Conservation (phyloP, 1,140 invertebrate genomes). For the Drosophila sp. region DNA sequence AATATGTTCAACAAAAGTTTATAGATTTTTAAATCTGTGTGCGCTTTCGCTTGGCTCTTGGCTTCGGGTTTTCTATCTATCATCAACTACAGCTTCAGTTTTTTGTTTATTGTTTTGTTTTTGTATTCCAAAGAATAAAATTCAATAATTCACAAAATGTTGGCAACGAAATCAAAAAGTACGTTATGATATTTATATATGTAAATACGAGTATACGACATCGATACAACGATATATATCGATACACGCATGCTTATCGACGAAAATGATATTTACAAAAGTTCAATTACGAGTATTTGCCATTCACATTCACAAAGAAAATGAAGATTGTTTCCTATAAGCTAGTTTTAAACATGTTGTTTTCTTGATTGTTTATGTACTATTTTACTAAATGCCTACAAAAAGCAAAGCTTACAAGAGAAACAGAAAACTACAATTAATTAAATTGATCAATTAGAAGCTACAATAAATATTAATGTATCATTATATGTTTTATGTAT, state of each 20-base stretch:
- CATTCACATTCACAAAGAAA: slow-evolving; percentile 46
- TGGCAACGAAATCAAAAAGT: slow-evolving; percentile 67
- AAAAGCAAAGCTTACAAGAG: slow-evolving; percentile 74
- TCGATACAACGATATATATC: slow-evolving; percentile 7
- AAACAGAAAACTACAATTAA: slow-evolving; percentile 63
- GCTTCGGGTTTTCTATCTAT: slow-evolving; percentile 56
- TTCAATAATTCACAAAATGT: slow-evolving; percentile 63
- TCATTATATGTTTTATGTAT: slow-evolving; percentile 44
- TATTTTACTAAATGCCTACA: slow-evolving; percentile 78
- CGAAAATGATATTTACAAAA: slow-evolving; percentile 69
- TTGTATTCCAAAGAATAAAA: slow-evolving; percentile 27
- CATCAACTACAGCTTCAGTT: slow-evolving; percentile 27
- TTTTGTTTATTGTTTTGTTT: slow-evolving; percentile 2
- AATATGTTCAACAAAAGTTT: slow-evolving; percentile 80
- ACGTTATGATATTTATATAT: slow-evolving; percentile 14
- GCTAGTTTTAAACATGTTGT: slow-evolving; percentile 42
- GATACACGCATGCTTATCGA: slow-evolving; percentile 33
- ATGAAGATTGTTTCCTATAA: slow-evolving; percentile 48
- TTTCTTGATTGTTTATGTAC: slow-evolving; percentile 47
- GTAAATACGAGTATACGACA: slow-evolving; percentile 27
- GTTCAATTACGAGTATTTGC: slow-evolving; percentile 51
- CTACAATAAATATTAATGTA: slow-evolving; percentile 80
- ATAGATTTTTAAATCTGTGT: slow-evolving; percentile 81
- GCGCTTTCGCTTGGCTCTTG: slow-evolving; percentile 76
- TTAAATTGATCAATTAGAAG: slow-evolving; percentile 60